phyloP scores from a whole-genome alignment of 2,113 vertebrate genomes.

The Peromyscus polionotus region DNA sequence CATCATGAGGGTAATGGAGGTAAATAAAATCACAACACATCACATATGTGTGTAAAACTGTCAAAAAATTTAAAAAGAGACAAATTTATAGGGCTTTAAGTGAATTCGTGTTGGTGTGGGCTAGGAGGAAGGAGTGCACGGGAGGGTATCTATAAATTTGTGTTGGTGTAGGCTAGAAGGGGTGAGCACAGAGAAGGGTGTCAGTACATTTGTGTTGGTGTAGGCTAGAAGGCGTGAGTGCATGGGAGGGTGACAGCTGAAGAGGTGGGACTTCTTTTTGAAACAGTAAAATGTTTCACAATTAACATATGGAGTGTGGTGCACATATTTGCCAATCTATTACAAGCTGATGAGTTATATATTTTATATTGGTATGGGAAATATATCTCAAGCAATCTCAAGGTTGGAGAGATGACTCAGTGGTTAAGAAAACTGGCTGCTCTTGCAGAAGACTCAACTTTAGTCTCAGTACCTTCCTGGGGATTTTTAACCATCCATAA shows the following conservation, averaged over 20 bases:
- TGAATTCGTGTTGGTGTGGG: too few relatives aligned
- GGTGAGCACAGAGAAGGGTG: too few relatives aligned
- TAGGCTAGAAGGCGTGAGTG: too few relatives aligned
- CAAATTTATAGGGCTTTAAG: neutral
- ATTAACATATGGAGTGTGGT: fast-evolving
- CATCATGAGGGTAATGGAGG: neutral
- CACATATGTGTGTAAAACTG: neutral
- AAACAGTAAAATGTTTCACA: neutral
- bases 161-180: neutral
- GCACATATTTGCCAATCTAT: neutral
- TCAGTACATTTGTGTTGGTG: too few relatives aligned
- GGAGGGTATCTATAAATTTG: neutral
- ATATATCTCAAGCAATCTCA: neutral
- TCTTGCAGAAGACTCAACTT: neutral
- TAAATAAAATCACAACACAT: neutral
- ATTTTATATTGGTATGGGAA: neutral
- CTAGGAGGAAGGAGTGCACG: too few relatives aligned
- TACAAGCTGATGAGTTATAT: neutral
- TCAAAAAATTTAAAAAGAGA: neutral
- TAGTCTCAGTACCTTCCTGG: neutral
- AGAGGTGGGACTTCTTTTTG: neutral
- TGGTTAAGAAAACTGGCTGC: neutral
- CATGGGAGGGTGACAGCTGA: neutral
- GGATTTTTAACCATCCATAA: neutral
- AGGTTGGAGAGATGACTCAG: neutral